phyloP scores from a whole-genome alignment of 2,797 vertebrate genomes.

The Squalus acanthias region DNA sequence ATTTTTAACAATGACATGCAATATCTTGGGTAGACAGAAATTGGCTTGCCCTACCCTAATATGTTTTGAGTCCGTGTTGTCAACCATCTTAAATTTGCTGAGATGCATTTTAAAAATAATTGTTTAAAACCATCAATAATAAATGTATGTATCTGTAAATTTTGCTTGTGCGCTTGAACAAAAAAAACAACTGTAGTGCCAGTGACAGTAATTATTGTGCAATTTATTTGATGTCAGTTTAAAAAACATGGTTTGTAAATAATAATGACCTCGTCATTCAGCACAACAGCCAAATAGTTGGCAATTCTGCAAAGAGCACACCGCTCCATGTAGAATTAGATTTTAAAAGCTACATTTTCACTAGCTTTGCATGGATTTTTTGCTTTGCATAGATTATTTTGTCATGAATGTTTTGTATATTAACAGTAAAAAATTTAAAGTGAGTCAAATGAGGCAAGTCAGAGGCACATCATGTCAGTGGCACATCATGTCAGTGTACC shows the following conservation, averaged over 20 bases:
- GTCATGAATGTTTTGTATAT: not conserved
- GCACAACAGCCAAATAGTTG: not conserved
- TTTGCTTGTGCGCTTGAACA: not conserved
- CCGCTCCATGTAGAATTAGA: not conserved
- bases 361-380: not conserved
- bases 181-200: not conserved
- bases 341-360: not conserved
- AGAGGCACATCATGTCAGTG: no score
- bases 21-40: not conserved
- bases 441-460: not conserved
- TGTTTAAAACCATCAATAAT: not conserved
- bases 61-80: not conserved
- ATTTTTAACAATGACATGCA: not conserved
- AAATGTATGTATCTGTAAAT: not conserved
- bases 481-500: not conserved
- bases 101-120: not conserved
- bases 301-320: not conserved
- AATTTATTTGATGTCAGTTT: not conserved
- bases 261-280: not conserved
- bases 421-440: not conserved
- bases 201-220: not conserved
- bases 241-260: not conserved
- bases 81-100: not conserved
- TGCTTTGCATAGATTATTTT: not conserved
- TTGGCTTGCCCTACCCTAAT: not conserved